phyloP scores from a whole-genome alignment of 2,888 invertebrate genomes.

The Penaeus monodon region DNA sequence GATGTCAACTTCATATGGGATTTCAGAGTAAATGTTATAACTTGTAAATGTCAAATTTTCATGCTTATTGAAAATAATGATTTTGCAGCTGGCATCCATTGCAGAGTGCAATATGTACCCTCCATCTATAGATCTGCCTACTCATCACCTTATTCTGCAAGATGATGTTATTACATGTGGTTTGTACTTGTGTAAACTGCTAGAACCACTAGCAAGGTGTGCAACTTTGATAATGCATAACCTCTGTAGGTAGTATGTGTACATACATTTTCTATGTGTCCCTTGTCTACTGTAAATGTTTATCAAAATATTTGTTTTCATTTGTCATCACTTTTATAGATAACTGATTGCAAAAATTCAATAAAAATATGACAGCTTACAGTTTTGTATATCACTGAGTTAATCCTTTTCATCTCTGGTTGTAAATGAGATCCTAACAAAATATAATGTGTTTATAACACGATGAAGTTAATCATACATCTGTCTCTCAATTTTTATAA shows the following conservation, averaged over 20 bases:
- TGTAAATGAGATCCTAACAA: too few species aligned
- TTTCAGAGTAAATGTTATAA: slow-evolving; percentile 1
- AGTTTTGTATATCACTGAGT: background rate
- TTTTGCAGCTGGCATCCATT: slow-evolving; percentile 14
- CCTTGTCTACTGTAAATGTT: slow-evolving; percentile 54
- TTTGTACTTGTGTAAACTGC: background rate
- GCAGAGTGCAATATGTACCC: slow-evolving; percentile 2
- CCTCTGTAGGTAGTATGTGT: slow-evolving; percentile 34
- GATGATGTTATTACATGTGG: background rate
- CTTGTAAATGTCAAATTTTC: background rate
- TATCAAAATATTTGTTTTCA: slow-evolving; percentile 49
- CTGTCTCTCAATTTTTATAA: too few species aligned
- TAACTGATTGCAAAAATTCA: slow-evolving; percentile 49
- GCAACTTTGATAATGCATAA: background rate
- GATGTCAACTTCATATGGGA: background rate
- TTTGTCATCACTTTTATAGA: slow-evolving; percentile 54
- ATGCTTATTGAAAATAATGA: slow-evolving; percentile 14
- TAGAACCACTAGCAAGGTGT: background rate
- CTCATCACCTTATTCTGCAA: slow-evolving; percentile 3
- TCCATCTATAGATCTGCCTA: slow-evolving; percentile 5
- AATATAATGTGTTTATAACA: too few species aligned
- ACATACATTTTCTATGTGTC: slow-evolving; percentile 55
- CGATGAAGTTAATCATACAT: too few species aligned
- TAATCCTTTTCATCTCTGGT: too few species aligned
- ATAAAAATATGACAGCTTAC: slow-evolving; percentile 40